Percentiles rank a stretch among this genome's conserved stretches.
phyloP scores from a whole-genome alignment of 2,113 vertebrate species.

The Dasypus novemcinctus region DNA sequence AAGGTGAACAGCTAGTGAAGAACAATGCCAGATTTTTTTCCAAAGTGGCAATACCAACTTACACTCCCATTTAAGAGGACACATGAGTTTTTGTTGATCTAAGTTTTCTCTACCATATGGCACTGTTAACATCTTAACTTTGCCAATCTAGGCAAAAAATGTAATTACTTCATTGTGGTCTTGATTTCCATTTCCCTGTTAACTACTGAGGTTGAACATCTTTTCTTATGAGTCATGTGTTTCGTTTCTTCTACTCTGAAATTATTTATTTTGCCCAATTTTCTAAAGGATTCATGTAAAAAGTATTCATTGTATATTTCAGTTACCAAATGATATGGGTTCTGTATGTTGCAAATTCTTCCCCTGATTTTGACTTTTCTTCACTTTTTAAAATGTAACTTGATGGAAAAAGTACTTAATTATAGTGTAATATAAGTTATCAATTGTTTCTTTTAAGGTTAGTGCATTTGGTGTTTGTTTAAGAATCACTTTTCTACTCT shows the following conservation, averaged over 20 bases:
- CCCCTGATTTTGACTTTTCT: neutral
- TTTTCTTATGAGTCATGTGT: neutral
- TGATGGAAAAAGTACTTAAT: neutral
- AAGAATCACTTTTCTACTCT: neutral
- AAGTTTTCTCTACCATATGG: neutral
- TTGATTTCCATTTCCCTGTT: neutral
- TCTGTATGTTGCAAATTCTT: constrained; percentile 12
- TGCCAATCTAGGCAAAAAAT: neutral
- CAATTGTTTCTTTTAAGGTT: neutral
- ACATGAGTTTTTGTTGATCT: neutral
- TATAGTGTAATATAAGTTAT: neutral
- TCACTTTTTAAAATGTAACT: neutral
- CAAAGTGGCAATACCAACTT: neutral
- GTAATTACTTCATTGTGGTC: neutral
- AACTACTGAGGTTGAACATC: neutral
- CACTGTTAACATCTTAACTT: neutral
- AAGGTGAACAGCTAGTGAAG: neutral
- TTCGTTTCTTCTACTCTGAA: constrained; percentile 7
- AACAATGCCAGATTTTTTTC: neutral
- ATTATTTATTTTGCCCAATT: constrained; percentile 15
- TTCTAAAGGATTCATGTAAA: neutral
- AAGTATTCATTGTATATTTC: neutral
- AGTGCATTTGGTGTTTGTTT: neutral
- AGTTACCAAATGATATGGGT: neutral
- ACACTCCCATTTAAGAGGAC: neutral